Percentiles rank a stretch among this genome's conserved stretches.
phyloP scores from a whole-genome alignment of 2,113 vertebrate species.

The Australoheros scitulus region DNA sequence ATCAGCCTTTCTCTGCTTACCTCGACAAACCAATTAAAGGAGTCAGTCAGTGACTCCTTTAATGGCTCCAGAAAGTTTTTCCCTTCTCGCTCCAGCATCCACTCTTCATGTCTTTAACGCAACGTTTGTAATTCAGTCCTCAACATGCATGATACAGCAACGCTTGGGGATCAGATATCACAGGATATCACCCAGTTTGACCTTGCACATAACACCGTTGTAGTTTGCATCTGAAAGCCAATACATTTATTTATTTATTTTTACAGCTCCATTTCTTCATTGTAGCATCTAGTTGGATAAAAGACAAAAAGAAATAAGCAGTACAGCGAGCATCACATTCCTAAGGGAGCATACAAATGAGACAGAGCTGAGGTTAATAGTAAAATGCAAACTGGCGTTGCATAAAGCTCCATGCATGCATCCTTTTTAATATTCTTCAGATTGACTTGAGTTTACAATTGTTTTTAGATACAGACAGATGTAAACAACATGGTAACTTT shows the following conservation, averaged over 20 bases:
- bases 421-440: conserved; percentile 19
- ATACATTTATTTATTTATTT: conserved; percentile 45
- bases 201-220: conserved; percentile 47
- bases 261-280: conserved; percentile 65
- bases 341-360: conserved; percentile 66
- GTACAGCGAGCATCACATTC: conserved; percentile 32
- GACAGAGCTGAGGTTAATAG: conserved; percentile 24
- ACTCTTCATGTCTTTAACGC: conserved; percentile 44
- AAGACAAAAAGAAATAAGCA: conserved; percentile 43
- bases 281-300: conserved; percentile 45
- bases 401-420: conserved; percentile 19
- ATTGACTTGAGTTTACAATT: conserved; percentile 18
- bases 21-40: neutral
- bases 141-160: conserved; percentile 39
- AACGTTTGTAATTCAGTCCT: conserved; percentile 57
- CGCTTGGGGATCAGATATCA: conserved; percentile 62
- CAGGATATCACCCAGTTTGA: conserved; percentile 52
- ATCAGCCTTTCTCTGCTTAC: neutral
- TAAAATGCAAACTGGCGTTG: conserved; percentile 15
- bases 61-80: neutral
- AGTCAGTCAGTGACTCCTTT: neutral
- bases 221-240: conserved; percentile 65
- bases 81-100: conserved; percentile 20
- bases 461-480: conserved; percentile 49
- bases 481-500: conserved; percentile 46